A percentile compares a stretch with the other conserved stretches of the same genome.
phyloP scores from a whole-genome alignment of 2,113 vertebrate species.

The Lagopus muta region DNA sequence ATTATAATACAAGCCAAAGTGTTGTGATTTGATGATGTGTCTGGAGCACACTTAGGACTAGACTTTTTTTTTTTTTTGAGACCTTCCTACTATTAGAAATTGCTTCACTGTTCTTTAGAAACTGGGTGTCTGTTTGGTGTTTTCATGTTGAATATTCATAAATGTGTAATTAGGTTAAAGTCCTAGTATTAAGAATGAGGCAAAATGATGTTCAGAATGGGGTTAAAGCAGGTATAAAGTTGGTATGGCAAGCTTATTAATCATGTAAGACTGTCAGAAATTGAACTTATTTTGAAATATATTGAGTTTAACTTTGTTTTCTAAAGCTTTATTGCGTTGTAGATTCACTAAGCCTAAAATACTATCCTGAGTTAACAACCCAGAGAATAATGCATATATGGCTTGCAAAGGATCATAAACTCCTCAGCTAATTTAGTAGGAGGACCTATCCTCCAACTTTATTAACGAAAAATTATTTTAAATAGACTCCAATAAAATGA shows the following conservation, averaged over 20 bases:
- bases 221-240: not conserved
- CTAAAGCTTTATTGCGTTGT: not conserved
- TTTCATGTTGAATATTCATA: not conserved
- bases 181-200: not conserved
- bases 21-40: not conserved
- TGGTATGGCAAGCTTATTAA: not conserved
- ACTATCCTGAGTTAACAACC: constrained; percentile 12
- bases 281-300: not conserved
- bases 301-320: not conserved
- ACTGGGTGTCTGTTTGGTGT: accelerated
- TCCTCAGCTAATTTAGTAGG: constrained; percentile 17
- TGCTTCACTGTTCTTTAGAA: not conserved
- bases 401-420: constrained; percentile 40
- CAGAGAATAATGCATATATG: not conserved
- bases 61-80: accelerated
- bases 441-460: not conserved
- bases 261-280: not conserved
- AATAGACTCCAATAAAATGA: constrained; percentile 18
- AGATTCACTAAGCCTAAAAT: not conserved
- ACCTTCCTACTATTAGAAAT: not conserved
- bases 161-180: not conserved
- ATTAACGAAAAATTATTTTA: constrained; percentile 39
- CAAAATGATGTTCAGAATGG: not conserved
- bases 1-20: not conserved
- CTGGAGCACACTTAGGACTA: not conserved